Conservation (phyloP, 2,113 vertebrate species). For the Oriolus oriolus region DNA sequence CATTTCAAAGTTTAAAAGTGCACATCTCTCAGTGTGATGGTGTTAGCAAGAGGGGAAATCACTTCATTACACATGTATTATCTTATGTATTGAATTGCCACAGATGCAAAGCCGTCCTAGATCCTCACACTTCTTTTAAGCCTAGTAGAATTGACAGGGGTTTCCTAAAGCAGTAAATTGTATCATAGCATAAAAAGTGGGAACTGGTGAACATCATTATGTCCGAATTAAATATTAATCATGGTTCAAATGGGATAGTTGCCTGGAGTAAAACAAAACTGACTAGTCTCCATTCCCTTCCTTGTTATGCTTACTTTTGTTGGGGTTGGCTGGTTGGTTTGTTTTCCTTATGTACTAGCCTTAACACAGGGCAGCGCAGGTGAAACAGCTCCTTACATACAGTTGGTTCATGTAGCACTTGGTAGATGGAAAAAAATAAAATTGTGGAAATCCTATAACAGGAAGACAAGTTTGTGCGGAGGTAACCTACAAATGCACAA, state of each 20-base stretch:
- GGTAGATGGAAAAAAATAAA: background rate
- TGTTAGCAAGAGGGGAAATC: background rate
- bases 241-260: background rate
- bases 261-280: background rate
- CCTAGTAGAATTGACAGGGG: background rate
- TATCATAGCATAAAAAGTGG: background rate
- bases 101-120: background rate
- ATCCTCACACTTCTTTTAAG: background rate
- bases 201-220: background rate
- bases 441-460: background rate
- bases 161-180: background rate
- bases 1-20: background rate
- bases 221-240: background rate
- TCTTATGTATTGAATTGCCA: background rate
- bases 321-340: background rate
- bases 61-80: fast-evolving
- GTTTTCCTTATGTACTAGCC: background rate
- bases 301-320: background rate
- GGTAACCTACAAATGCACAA: background rate
- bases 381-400: background rate
- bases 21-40: background rate
- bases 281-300: background rate
- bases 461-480: background rate
- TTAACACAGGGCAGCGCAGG: background rate
- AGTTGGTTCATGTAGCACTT: background rate